Evolutionary conservation across 92 coral and sea anemone species (phyloP).

Genomic region (Epizoanthus fatuus): DNA sequence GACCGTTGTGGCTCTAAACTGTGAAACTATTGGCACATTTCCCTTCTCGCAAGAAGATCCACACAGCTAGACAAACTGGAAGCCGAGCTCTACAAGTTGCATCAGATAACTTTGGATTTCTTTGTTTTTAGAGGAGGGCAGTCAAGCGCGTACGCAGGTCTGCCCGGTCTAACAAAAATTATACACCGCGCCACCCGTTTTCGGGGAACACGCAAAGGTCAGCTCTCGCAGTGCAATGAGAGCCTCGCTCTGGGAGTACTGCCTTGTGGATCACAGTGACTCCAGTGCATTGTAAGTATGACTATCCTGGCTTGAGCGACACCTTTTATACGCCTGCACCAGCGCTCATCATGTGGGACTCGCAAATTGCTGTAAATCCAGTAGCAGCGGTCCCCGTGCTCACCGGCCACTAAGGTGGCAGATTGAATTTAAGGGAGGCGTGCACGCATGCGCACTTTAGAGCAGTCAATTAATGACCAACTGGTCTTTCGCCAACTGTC

Average conservation of each 20-base stretch:
- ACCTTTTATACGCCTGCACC: slow-evolving; percentile 19
- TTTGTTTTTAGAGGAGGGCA: slow-evolving; percentile 53
- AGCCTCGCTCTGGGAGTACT: slow-evolving; percentile 54
- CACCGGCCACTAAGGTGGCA: not conserved
- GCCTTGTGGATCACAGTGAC: slow-evolving; percentile 60
- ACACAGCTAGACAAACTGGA: no score
- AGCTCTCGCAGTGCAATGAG: slow-evolving; percentile 50
- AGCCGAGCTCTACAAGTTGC: no score
- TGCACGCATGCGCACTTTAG: not conserved
- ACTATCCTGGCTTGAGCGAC: not conserved
- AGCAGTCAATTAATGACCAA: not conserved
- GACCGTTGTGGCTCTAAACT: no score
- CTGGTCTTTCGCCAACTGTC: no score
- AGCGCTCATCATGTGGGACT: not conserved
- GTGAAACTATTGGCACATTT: no score
- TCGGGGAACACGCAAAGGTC: slow-evolving; percentile 56
- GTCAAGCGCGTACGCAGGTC: slow-evolving; percentile 56
- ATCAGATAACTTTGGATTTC: not conserved
- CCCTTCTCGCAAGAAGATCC: no score
- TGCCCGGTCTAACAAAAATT: slow-evolving; percentile 51
- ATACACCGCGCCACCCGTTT: slow-evolving; percentile 45
- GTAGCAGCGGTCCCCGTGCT: not conserved
- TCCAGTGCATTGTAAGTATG: slow-evolving; percentile 64
- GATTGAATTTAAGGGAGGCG: not conserved
- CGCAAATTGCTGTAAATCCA: not conserved